These are phyloP conservation scores for Vimba vimba DNA, from an alignment of 2,113 vertebrate genomes.

Conservation along the genomic window DNA sequence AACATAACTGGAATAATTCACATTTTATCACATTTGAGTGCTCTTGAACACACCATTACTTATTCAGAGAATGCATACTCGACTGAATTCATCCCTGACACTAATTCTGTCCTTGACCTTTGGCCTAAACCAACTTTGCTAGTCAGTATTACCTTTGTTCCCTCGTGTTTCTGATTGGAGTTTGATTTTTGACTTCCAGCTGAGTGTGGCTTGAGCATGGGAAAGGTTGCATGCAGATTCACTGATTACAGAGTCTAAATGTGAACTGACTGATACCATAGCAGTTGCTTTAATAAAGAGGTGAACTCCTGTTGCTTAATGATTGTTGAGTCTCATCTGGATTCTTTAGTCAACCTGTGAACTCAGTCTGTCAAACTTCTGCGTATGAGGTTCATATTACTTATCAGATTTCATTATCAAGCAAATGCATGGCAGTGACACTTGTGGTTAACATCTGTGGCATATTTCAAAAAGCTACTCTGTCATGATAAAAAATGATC, in stretches of 20 bases:
- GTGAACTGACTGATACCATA: neutral
- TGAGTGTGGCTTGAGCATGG: neutral
- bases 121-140: neutral
- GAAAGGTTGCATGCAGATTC: neutral
- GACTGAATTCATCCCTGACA: neutral
- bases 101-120: neutral
- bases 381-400: neutral
- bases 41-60: neutral
- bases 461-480: neutral
- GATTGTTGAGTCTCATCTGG: slow-evolving; percentile 9
- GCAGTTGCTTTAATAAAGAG: slow-evolving; percentile 23
- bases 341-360: neutral
- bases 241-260: neutral
- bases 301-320: slow-evolving; percentile 2
- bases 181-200: slow-evolving; percentile 15
- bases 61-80: neutral
- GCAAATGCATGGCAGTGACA: neutral
- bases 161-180: slow-evolving; percentile 14
- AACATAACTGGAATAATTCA: neutral
- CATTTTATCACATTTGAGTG: neutral
- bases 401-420: neutral
- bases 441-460: neutral
- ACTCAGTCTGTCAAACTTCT: neutral
- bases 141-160: slow-evolving; percentile 11
- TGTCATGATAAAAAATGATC: neutral